Evolutionary conservation across 2,797 vertebrate genomes (phyloP).

Genomic region (Petrocephalus sullivani): DNA sequence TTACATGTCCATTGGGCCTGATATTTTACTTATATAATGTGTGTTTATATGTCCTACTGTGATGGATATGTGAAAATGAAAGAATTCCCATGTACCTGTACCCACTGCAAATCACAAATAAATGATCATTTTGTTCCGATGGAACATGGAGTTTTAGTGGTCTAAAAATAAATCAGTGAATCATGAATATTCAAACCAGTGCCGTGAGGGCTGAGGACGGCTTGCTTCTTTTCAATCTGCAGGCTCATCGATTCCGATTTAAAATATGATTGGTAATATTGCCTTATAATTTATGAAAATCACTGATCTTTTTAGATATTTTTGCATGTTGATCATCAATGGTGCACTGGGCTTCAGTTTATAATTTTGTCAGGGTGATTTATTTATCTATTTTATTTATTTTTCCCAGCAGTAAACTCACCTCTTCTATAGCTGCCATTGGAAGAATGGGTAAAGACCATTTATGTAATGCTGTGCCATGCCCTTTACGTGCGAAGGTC

Average conservation of each 20-base stretch:
- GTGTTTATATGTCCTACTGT: not conserved
- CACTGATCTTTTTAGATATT: not conserved
- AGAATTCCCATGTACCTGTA: not conserved
- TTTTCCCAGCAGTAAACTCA: not conserved
- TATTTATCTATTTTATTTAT: not conserved
- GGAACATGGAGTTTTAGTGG: not conserved
- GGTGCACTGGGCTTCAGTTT: not conserved
- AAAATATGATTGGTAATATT: not conserved
- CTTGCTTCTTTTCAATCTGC: not conserved
- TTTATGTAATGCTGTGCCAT: not conserved
- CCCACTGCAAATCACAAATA: not conserved
- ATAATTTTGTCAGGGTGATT: conserved; percentile 2
- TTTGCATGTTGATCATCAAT: not conserved
- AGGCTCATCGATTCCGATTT: not conserved
- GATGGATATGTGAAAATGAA: not conserved
- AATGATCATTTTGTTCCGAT: not conserved
- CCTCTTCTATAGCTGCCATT: not conserved
- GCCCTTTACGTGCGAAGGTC: not conserved
- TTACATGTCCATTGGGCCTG: not conserved
- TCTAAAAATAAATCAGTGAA: too few relatives aligned
- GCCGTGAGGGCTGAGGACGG: not conserved
- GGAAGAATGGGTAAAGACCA: not conserved
- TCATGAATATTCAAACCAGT: not conserved
- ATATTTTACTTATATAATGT: not conserved
- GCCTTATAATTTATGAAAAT: not conserved